Evolutionary conservation across 2,888 invertebrate species (phyloP).

Genomic region (Cryptus armator): DNA sequence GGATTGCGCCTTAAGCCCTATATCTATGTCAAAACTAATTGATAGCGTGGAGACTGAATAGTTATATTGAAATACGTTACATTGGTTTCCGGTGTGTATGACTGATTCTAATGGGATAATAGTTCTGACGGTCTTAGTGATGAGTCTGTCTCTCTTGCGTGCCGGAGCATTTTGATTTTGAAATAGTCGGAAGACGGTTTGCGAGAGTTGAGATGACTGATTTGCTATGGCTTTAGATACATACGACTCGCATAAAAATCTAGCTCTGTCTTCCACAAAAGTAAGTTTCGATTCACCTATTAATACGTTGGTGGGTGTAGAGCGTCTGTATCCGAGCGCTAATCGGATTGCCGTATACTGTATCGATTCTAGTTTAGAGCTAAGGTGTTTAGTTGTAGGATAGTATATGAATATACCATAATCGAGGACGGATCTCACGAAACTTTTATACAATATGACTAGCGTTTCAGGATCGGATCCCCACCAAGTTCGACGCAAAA

Average conservation of each 20-base stretch:
- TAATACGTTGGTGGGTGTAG: constrained; percentile 57
- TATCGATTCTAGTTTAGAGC: constrained; percentile 54
- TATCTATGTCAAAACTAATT: background rate
- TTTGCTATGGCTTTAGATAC: constrained; percentile 31
- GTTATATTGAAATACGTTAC: background rate
- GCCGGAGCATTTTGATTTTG: background rate
- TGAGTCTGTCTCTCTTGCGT: constrained; percentile 26
- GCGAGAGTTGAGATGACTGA: background rate
- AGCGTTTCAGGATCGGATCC: constrained; percentile 58
- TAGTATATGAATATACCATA: constrained; percentile 58
- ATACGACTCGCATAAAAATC: constrained; percentile 33
- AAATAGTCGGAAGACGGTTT: background rate
- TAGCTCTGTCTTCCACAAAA: constrained; percentile 37
- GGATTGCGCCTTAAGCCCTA: background rate
- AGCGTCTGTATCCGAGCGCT: constrained; percentile 53
- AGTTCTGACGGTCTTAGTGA: background rate
- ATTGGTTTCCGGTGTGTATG: background rate
- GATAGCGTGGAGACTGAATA: background rate
- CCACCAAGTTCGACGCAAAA: constrained; percentile 49
- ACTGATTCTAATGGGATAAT: constrained; percentile 3
- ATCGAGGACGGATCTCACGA: constrained; percentile 59
- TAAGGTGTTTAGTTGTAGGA: constrained; percentile 25
- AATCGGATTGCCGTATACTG: constrained; percentile 57
- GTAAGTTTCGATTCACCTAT: constrained; percentile 11
- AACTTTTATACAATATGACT: constrained; percentile 61